Base-by-base conservation (phyloP, 2,888 invertebrate genomes). In the Drepanosiphum platanoidis region DNA sequence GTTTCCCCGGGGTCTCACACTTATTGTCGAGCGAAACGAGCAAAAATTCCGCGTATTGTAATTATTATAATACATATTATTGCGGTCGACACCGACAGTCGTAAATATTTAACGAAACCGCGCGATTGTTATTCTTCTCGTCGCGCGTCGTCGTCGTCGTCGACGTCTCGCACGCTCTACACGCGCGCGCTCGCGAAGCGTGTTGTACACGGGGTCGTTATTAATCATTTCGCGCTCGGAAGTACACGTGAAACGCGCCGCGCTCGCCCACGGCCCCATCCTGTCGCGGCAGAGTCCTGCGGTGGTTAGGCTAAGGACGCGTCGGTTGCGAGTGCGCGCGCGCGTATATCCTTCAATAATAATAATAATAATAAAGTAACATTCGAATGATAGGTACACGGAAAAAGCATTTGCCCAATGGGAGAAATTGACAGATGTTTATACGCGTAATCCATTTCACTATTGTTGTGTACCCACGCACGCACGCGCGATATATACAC, bases 331-430 rank as follows among this genome's bases (percentile, higher is more conserved):
- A 52, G 52, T 52, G 39, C n/a, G n/a, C 34, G 22, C 5, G 27
- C 9, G 30, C 27, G 11, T 39, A n/a, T n/a, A n/a, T n/a, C n/a
- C n/a, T n/a, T n/a, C n/a, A n/a, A n/a, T n/a, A n/a, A n/a, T n/a
- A n/a, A n/a, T n/a, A n/a, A n/a, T 39, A 9, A 27, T 13, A 1
- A 15, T 22, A 36, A 3, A 36, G 27, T 36, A 32, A 36, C 58
- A 64, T 61, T 32, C 74, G 74, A 74, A 34, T 15, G 82, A 74
- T 82, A 74, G 82, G 66, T 75, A 84, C 83, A 84, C 68, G 83
- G 66, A 75, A 84, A 84, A 46, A 84, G 75, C 83, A 84, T 84
- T 84, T 84, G 75, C 52, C 64, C 83, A 42, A 75, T 75, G 83
- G 30, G 75, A 84, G 74, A 84, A 84, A 46, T 74, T 75, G 83